Evolutionary conservation across 1,140 invertebrate species (phyloP).

Genomic region (Drosophila sproati): DNA sequence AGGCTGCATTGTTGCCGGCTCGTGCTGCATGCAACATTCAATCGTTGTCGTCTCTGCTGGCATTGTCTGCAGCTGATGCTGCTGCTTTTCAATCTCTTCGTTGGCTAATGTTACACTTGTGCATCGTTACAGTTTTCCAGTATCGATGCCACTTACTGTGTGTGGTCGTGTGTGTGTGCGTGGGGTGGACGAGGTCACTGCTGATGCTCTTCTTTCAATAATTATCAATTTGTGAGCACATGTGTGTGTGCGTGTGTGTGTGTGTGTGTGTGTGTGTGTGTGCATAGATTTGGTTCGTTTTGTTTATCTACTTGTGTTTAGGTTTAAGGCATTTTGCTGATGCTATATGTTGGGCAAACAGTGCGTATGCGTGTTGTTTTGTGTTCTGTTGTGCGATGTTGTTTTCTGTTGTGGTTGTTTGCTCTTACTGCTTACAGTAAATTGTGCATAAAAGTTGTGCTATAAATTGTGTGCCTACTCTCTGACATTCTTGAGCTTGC

Average conservation of each 20-base stretch:
- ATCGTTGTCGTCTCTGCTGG: constrained; percentile 36
- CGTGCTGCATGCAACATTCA: constrained; percentile 52
- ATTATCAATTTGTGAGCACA: constrained; percentile 74
- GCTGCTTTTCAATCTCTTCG: constrained; percentile 78
- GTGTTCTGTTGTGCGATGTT: background rate
- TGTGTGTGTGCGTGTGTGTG: constrained; percentile 17
- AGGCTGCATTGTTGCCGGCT: constrained; percentile 48
- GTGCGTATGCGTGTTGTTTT: constrained; percentile 74
- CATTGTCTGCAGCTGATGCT: constrained; percentile 38
- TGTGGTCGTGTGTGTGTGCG: constrained; percentile 7
- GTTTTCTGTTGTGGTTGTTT: constrained; percentile 41
- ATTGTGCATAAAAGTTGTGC: constrained; percentile 51
- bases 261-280: constrained; percentile 11
- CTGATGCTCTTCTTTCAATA: constrained; percentile 63
- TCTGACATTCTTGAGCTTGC: constrained; percentile 9
- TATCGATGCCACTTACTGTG: background rate
- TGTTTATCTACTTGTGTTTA: constrained; percentile 81
- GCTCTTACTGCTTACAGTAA: constrained; percentile 58
- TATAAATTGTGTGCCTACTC: constrained; percentile 43
- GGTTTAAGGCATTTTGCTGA: constrained; percentile 72
- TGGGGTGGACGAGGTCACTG: constrained; percentile 17
- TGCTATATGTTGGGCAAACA: constrained; percentile 71
- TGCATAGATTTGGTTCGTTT: constrained; percentile 47
- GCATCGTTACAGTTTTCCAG: constrained; percentile 69
- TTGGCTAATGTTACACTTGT: constrained; percentile 81